phyloP scores from a whole-genome alignment of 2,797 vertebrate species.

The Bovichtus diacanthus region DNA sequence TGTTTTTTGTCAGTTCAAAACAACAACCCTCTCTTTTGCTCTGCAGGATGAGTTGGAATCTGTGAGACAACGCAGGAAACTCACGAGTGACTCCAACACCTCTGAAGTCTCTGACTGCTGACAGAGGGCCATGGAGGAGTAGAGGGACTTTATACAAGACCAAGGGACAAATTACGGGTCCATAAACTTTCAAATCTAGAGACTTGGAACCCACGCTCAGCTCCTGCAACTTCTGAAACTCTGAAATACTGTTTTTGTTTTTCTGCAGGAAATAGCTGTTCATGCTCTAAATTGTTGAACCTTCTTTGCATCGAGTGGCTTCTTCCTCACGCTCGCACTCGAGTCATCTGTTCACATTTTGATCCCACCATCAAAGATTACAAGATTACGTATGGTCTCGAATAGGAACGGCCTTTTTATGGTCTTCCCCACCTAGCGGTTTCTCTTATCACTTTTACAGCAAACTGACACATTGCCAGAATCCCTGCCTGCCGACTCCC shows the following conservation, averaged over 20 bases:
- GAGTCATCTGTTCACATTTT: constrained; percentile 5
- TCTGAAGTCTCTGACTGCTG: constrained; percentile 86
- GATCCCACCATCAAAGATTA: background rate
- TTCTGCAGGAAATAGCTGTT: constrained; percentile 22
- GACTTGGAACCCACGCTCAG: constrained; percentile 3
- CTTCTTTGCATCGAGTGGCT: constrained; percentile 32
- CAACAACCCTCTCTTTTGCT: background rate
- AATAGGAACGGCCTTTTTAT: background rate
- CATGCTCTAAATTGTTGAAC: constrained; percentile 18
- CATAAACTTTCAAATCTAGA: constrained; percentile 18
- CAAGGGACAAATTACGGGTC: constrained; percentile 35
- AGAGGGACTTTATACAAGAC: constrained; percentile 8
- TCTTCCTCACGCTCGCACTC: constrained; percentile 9
- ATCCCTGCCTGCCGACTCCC: constrained; percentile 34
- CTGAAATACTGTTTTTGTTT: constrained; percentile 16
- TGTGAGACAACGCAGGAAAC: constrained; percentile 81
- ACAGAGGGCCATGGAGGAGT: constrained; percentile 51
- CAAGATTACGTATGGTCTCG: background rate
- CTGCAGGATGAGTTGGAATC: constrained; percentile 85
- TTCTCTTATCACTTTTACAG: constrained; percentile 1
- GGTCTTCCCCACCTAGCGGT: background rate
- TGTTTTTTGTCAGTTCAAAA: too few relatives aligned
- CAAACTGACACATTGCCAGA: constrained; percentile 9
- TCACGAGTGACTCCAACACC: constrained; percentile 80
- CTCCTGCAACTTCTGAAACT: constrained; percentile 34